These are phyloP conservation scores for Galaxea fascicularis DNA, from an alignment of 92 coral and sea anemone species.

Conservation along the genomic window DNA sequence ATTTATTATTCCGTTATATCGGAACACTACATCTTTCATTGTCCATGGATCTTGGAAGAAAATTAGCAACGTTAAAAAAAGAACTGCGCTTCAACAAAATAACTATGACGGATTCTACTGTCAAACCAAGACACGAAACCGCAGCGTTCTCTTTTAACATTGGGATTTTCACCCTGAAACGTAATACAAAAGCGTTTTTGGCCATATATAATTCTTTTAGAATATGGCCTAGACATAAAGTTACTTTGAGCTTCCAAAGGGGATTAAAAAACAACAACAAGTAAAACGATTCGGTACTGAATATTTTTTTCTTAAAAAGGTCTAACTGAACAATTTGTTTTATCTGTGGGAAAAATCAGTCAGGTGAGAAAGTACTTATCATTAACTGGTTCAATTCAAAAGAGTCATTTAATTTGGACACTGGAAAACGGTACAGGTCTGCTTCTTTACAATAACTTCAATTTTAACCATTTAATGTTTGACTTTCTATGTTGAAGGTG, in stretches of 20 bases:
- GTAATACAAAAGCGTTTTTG: neutral
- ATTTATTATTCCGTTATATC: conserved; percentile 8
- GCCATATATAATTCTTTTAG: conserved; percentile 22
- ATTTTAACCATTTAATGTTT: neutral
- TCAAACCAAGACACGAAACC: neutral
- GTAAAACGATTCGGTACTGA: conserved; percentile 15
- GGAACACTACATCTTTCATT: conserved; percentile 20
- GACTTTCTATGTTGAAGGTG: conserved; percentile 38
- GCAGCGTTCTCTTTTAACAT: neutral
- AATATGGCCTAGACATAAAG: neutral
- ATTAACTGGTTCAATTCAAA: neutral
- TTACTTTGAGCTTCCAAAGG: conserved; percentile 13
- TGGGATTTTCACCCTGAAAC: neutral
- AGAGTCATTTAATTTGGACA: neutral
- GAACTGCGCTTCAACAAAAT: neutral
- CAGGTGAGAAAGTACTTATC: neutral
- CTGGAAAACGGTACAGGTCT: neutral
- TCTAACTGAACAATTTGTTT: neutral
- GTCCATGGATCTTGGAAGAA: conserved; percentile 3
- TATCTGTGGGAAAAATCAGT: neutral
- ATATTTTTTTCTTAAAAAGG: neutral
- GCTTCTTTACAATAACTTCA: neutral
- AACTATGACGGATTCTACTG: no score
- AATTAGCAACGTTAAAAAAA: neutral
- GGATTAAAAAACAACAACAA: neutral